Evolutionary conservation across 2,797 vertebrate genomes (phyloP), one percentile per base, ranked within the genome.

Genomic region (Urosaurus nigricauda): DNA sequence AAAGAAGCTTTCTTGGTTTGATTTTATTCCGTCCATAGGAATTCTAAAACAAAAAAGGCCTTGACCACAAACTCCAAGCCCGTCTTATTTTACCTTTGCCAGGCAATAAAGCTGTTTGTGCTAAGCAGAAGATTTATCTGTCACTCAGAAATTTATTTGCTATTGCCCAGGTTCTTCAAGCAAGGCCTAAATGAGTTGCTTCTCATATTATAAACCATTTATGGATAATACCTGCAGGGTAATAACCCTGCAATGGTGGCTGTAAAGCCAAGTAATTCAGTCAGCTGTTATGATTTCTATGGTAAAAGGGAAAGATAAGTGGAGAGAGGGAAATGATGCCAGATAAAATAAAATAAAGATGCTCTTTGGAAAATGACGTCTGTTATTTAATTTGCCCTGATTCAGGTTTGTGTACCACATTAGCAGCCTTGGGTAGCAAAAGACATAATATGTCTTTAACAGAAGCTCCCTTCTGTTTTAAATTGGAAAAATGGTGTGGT

Each of bases 131-230:
- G 87, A 91, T 87, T 73, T 1, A 91, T 51, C 80, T 93, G 91
- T 88, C 93, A 70, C 82, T 79, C n/a, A 85, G 84, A 94, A 86
- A 68, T 88, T 51, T 79, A 83, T 94, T 94, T 91, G 68, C 47
- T 95, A 43, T 91, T n/a, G 13, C 78, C 60, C 4, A 32, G 88
- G 87, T 90, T 91, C 90, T 78, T 95, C 88, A 93, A 89, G 91
- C 53, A 92, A 90, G 88, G 82, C 79, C 16, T 74, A 91, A 92
- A 85, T 83, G 85, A 94, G 94, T 87, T 91, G 65, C 37, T 94
- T 85, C 82, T 92, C 95, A 92, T 94, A 90, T 93, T 91, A 87
- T n/a, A 87, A 92, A 93, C 68, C 81, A 79, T 93, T 96, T 95
- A 90, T 91, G 70, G 78, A 90, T 90, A 94, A 90, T 79, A 93